Percentiles rank a stretch among this genome's conserved stretches.
phyloP scores from a whole-genome alignment of 2,888 invertebrate species.

The Dinocampus coccinellae region DNA sequence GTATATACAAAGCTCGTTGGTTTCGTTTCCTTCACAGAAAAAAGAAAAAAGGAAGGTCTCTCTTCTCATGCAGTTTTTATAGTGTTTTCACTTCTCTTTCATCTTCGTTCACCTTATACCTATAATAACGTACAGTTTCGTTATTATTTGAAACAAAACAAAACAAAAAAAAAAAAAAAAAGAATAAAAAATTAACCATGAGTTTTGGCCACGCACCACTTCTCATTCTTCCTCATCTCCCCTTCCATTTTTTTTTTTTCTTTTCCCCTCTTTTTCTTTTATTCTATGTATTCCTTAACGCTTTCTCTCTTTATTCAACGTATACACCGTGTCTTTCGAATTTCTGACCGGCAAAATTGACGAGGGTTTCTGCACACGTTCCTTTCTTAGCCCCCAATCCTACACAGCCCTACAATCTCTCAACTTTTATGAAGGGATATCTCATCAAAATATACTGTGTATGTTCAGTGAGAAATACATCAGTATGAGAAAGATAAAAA shows the following conservation, averaged over 20 bases:
- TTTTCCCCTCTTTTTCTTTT: too few species aligned
- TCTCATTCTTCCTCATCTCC: too few species aligned
- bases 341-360: constrained; percentile 6
- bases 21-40: background rate
- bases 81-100: background rate
- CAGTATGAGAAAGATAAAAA: background rate
- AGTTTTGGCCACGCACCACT: background rate
- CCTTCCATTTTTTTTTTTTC: too few species aligned
- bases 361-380: constrained; percentile 19
- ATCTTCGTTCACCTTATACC: background rate
- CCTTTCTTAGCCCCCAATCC: constrained; percentile 2
- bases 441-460: constrained; percentile 2
- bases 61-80: background rate
- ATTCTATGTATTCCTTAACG: background rate
- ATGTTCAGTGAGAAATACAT: background rate
- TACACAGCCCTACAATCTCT: constrained; percentile 11
- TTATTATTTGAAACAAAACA: constrained; percentile 8
- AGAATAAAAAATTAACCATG: background rate
- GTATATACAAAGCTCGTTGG: background rate
- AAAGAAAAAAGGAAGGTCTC: background rate
- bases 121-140: background rate
- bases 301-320: background rate
- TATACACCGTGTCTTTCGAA: background rate
- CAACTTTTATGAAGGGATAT: constrained; percentile 12
- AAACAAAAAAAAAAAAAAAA: too few species aligned